Percentiles rank a stretch among this genome's conserved stretches.
These are phyloP conservation scores for Barbus barbus DNA, from an alignment of 2,113 vertebrate species.

Conservation along the genomic window DNA sequence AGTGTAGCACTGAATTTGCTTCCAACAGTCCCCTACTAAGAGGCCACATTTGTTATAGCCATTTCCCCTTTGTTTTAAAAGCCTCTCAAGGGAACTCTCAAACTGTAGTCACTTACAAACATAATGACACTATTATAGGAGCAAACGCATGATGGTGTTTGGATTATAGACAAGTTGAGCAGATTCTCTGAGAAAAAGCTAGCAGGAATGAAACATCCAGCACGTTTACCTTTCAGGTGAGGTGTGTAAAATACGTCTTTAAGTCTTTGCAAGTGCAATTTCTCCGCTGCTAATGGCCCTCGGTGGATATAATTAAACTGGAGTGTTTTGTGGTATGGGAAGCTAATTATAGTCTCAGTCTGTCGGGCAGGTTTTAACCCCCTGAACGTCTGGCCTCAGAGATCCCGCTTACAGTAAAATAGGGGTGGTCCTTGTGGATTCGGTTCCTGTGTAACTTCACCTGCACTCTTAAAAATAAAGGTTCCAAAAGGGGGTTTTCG, in stretches of 20 bases:
- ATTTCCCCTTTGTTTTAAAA: constrained; percentile 56
- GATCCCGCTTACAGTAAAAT: neutral
- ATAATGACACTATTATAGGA: neutral
- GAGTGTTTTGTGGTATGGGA: constrained; percentile 42
- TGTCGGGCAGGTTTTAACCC: neutral
- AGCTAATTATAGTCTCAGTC: constrained; percentile 30
- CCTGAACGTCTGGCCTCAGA: neutral
- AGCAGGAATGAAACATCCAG: neutral
- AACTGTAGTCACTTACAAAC: constrained; percentile 30
- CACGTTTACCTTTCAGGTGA: constrained; percentile 33
- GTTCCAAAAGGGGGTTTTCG: neutral
- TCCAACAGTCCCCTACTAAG: constrained; percentile 29
- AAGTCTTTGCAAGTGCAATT: constrained; percentile 45
- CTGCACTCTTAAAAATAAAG: neutral
- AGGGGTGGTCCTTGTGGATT: neutral
- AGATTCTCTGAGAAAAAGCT: constrained; percentile 8
- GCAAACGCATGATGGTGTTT: neutral
- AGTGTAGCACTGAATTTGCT: too few species aligned
- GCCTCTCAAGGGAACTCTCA: constrained; percentile 33
- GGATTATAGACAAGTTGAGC: neutral
- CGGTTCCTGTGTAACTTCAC: neutral
- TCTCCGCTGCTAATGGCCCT: constrained; percentile 57
- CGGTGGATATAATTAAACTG: constrained; percentile 60
- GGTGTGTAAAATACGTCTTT: constrained; percentile 25
- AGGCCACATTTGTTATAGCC: constrained; percentile 50